These are phyloP conservation scores for Fistularia commersonii DNA, from an alignment of 2,797 vertebrate species.

Conservation along the genomic window DNA sequence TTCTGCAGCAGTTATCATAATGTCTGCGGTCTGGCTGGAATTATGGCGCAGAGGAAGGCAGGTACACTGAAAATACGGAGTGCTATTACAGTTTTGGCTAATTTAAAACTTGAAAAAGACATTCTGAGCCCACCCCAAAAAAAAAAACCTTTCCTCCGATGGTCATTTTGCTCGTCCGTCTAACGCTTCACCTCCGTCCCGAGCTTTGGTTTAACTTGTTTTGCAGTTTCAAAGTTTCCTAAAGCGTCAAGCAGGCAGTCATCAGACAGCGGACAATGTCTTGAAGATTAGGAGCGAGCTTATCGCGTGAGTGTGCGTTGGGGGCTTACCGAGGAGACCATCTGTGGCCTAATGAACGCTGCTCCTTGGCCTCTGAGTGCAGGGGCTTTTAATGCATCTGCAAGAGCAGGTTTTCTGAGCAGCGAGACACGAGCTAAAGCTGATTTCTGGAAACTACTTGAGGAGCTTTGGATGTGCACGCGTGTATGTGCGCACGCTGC, in stretches of 20 bases:
- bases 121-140: too few species aligned
- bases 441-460: conserved; percentile 77
- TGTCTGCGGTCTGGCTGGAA: conserved; percentile 19
- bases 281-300: conserved; percentile 65
- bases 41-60: conserved; percentile 5
- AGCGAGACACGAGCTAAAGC: conserved; percentile 79
- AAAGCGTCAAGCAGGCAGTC: conserved; percentile 30
- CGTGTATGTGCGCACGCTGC: conserved; percentile 17
- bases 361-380: conserved; percentile 69
- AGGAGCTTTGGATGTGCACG: conserved; percentile 63
- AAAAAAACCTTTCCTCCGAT: too few species aligned
- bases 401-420: conserved; percentile 72
- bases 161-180: too few species aligned
- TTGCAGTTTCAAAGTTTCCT: conserved; percentile 19
- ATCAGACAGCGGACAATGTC: conserved; percentile 56
- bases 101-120: too few species aligned
- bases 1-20: conserved; percentile 32
- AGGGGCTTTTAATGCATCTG: conserved; percentile 75
- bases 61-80: neutral
- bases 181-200: too few species aligned
- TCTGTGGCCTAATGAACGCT: conserved; percentile 77
- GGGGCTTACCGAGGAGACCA: conserved; percentile 72
- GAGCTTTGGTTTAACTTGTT: neutral
- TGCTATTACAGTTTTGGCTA: too few species aligned
- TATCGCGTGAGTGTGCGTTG: conserved; percentile 56